Base-by-base conservation (phyloP, 2,888 invertebrate genomes). In the Drosophila algonquin region DNA sequence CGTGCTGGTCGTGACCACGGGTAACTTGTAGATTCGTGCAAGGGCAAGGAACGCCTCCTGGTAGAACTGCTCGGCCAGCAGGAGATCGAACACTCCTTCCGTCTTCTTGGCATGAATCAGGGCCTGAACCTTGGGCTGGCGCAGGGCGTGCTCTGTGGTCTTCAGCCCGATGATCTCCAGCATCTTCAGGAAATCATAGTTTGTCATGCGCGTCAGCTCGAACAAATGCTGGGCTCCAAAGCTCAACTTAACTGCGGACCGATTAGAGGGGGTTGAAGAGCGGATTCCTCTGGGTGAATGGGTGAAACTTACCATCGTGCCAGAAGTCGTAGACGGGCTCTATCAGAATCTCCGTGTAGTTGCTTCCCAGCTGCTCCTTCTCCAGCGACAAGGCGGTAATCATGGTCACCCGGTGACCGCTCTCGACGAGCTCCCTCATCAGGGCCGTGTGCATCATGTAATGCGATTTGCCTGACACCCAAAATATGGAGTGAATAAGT, bases 391-490 rank as follows among this genome's bases (percentile, higher is more conserved):
- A 83, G n/a, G 85, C 88, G 0, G 91, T 87, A 3, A 92, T 75
- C 80, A 90, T 90, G 8, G 92, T 91, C 1, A 91, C 89, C 61
- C 80, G 65, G 40, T 85, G 94, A 0, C 94, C 91, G 87, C 8
- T 77, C 24, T 77, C 80, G 0, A 93, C 89, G 1, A 94, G 87
- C 12, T 92, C 93, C 61, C 92, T 91, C 50, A 93, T 90, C 50
- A 94, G 63, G 0, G 91, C 81, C 24, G 91, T 92, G 68, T 91
- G 91, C 92, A 93, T 93, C 72, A 92, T 91, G 30, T 91, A 93
- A 60, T 94, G 94, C 45, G 93, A 93, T 67, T 91, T 93, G 1
- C 90, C 83, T 86, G 14, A 7, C 40, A 40, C 6, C 40, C 10
- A 30, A 12, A 27, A 30, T 16, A 14, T 2, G 10, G 24, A 24